Evolutionary conservation across 2,888 invertebrate genomes (phyloP), one percentile per base, ranked within the genome.

Genomic region (Limenitis camilla): DNA sequence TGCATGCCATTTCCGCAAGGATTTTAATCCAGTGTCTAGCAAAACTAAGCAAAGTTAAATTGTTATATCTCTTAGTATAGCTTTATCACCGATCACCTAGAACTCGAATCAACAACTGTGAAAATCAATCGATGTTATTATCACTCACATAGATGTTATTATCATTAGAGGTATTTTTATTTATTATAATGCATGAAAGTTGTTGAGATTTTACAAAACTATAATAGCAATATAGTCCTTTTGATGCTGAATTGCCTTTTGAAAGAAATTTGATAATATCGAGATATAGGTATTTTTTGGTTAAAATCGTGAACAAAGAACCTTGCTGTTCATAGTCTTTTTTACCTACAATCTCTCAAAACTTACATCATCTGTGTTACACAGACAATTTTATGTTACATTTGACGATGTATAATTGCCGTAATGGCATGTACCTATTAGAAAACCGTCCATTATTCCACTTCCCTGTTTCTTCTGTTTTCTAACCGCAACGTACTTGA

Each of bases 391-490:
- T 53, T 50, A 47, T 39, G 53, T 56, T 53, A 50, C 53, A 56
- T 50, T 50, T 43, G 42, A 46, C 40, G 38, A 30, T 33, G 41
- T 53, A 53, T 53, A 53, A 56, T 56, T 50, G 47, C 53, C 44
- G 33, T 56, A 56, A 56, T 56, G 40, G 44, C 54, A 45, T 33
- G 38, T 56, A 19, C 19, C 19, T 19, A 51, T 51, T 56, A 53
- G 50, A 53, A 42, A 46, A 53, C 46, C 40, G 56, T 45, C 49
- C 50, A 47, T 50, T 53, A 53, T 47, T 50, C 53, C 32, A 47
- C 56, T 56, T 56, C 54, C 56, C 43, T 38, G 54, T 56, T 56
- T 54, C 56, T 51, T 56, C 38, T 51, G 53, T 56, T 43, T 52
- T 56, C 50, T 59, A 49, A 58, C 55, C 55, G 52, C 59, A 57